These are phyloP conservation scores for Metaphire vulgaris DNA, from an alignment of 1,140 invertebrate species.

Conservation along the genomic window DNA sequence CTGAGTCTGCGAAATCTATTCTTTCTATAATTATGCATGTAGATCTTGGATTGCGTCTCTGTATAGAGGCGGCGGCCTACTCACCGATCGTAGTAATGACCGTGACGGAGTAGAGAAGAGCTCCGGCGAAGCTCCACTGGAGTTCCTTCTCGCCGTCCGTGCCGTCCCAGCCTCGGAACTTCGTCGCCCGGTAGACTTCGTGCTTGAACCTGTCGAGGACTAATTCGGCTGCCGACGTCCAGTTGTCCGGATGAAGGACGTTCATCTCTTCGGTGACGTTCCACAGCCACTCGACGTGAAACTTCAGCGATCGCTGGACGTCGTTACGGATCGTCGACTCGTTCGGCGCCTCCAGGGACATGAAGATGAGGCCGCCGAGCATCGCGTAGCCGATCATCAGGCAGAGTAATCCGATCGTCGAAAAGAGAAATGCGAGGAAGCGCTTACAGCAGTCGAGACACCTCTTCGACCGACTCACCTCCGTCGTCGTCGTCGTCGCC, in stretches of 20 bases:
- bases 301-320: neutral
- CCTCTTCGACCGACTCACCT: no score
- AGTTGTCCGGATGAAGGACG: no score
- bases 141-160: slow-evolving; percentile 53
- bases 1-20: no score
- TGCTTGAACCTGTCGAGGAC: no score
- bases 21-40: no score
- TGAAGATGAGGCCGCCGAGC: slow-evolving; percentile 80
- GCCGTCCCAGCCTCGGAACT: slow-evolving; percentile 54
- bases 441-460: slow-evolving; percentile 58
- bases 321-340: slow-evolving; percentile 38
- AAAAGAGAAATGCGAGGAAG: slow-evolving; percentile 83
- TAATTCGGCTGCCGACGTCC: no score
- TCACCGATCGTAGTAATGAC: slow-evolving; percentile 6
- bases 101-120: slow-evolving; percentile 25
- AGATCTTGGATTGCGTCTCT: no score
- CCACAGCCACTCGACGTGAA: slow-evolving; percentile 25
- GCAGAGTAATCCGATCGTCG: slow-evolving; percentile 81
- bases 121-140: no score
- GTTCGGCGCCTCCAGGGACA: slow-evolving; percentile 71
- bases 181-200: slow-evolving; percentile 22
- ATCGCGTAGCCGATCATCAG: slow-evolving; percentile 82
- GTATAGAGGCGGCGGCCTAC: no score
- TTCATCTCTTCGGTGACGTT: slow-evolving; percentile 23
- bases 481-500: no score